Evolutionary conservation across 2,113 vertebrate species (phyloP), one percentile per base, ranked within the genome.

Genomic region (Phalacrocorax aristotelis): DNA sequence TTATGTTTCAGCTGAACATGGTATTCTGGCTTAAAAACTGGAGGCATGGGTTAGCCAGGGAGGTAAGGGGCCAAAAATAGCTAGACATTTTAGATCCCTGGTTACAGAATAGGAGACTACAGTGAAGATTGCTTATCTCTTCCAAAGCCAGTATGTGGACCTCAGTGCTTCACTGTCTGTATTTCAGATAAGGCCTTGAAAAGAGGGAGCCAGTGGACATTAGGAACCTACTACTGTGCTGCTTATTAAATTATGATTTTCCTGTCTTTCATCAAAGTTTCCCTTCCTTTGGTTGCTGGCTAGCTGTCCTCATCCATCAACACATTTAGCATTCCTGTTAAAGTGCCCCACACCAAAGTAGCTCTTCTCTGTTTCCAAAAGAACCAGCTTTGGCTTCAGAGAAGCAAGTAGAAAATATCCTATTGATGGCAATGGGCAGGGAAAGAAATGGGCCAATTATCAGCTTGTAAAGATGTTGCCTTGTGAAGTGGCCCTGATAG

Each of bases 11-110:
- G 57, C 52, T 83, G 77, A 89, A 52, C 29, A 23, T 49, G 36
- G 40, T 61, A 52, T 89, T 94, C 69, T 94, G 86, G 77, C 89
- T 94, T 40, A 42, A 89, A 89, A 92, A 91, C 13, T 87, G 62
- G 64, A 68, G 40, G 65, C 83, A 83, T 78, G 29, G 57, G 64
- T 92, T 94, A 95, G 30, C n/a, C 9, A 0, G 3, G 74, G 62
- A 95, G 70, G 54, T 82, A 97, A 89, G 19, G 36, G 29, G 32
- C 36, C 30, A 68, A 82, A 93, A 95, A 57, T 65, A 87, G 60
- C 76, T 78, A 52, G 36, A 54, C 1, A 0, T 57, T 87, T 93
- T 54, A 55, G 48, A 65, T 92, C 64, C 10, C 16, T 87, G 44
- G 27, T 61, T 82, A 61, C 11, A 82, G 64, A 68, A 60, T 52